Conservation (phyloP, 2,113 vertebrate genomes). For the Nipponia nippon region DNA sequence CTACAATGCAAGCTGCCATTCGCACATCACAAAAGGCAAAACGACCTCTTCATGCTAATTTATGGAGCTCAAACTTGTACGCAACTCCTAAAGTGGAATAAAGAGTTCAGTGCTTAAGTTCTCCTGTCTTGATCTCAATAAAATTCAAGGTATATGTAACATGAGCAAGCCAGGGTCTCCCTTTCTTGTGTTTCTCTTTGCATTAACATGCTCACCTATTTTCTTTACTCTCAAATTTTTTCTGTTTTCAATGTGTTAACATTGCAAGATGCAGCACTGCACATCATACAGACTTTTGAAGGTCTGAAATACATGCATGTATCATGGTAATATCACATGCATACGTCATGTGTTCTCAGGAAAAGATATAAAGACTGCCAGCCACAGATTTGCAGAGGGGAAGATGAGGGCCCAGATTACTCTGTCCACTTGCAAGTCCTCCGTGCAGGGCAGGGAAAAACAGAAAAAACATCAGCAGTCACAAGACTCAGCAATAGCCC, state of each 20-base stretch:
- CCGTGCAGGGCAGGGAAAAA: not conserved
- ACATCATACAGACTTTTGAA: not conserved
- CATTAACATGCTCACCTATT: not conserved
- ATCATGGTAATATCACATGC: fast-evolving
- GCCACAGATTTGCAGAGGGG: not conserved
- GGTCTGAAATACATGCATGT: not conserved
- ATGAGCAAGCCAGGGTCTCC: not conserved
- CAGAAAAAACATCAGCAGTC: not conserved
- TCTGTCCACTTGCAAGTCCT: not conserved
- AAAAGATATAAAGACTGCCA: not conserved
- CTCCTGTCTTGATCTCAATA: not conserved
- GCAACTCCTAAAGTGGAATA: not conserved
- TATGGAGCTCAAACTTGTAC: not conserved
- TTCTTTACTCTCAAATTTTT: not conserved
- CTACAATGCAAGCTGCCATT: not conserved
- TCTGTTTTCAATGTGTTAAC: not conserved
- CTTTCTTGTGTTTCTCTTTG: not conserved
- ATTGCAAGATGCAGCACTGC: not conserved
- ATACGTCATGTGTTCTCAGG: fast-evolving
- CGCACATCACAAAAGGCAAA: not conserved
- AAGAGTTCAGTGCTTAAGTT: not conserved
- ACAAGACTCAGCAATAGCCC: not conserved
- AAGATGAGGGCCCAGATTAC: not conserved
- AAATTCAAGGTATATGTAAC: not conserved
- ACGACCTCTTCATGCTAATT: not conserved